phyloP scores from a whole-genome alignment of 37 sponge, comb jelly and placozoan species.

The Agelas oroides region DNA sequence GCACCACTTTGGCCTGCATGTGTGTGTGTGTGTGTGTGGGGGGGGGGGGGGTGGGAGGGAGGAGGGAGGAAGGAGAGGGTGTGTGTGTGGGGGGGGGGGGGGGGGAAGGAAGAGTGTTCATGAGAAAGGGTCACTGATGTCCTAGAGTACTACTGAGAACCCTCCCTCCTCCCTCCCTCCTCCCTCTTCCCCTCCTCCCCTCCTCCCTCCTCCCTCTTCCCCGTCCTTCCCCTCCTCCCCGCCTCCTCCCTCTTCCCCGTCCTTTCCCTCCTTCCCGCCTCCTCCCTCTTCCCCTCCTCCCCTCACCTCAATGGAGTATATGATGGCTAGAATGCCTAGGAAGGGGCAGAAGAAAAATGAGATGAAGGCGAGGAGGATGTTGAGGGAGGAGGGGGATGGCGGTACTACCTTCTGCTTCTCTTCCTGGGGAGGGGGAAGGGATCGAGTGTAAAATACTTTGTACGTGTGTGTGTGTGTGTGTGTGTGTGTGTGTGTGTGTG shows the following conservation, averaged over 20 bases:
- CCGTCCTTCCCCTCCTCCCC: not conserved
- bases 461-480: no score
- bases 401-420: not conserved
- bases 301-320: slow-evolving; percentile 48
- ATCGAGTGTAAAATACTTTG: no score
- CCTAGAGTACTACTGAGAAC: no score
- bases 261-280: no score
- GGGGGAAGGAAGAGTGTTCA: not conserved
- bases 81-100: no score
- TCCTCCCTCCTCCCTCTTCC: slow-evolving; percentile 7
- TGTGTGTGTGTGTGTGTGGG: slow-evolving; percentile 40
- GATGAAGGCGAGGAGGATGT: slow-evolving; percentile 25
- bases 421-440: not conserved
- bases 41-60: no score
- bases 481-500: not conserved
- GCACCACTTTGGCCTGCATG: slow-evolving; percentile 22
- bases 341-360: slow-evolving; percentile 33
- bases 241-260: no score
- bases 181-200: no score
- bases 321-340: slow-evolving; percentile 30
- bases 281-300: no score
- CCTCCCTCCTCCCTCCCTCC: no score
- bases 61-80: no score
- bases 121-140: not conserved
- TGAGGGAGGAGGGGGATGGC: slow-evolving; percentile 17